These are phyloP conservation scores for Meleagris gallopavo DNA, from an alignment of 2,113 vertebrate genomes.

Conservation along the genomic window DNA sequence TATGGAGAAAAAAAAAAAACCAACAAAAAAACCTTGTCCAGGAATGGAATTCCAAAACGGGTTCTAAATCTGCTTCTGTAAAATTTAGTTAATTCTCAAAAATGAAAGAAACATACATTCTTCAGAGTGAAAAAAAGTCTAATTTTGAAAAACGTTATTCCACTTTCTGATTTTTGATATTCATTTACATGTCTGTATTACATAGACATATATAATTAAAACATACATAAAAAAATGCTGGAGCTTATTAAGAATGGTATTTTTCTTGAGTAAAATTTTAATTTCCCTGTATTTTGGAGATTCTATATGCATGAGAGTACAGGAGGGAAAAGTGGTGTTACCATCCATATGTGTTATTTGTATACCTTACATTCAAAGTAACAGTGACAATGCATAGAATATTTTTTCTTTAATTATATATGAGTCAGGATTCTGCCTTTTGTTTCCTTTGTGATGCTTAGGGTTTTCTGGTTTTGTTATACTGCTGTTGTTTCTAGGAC, in stretches of 20 bases:
- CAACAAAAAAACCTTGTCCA: neutral
- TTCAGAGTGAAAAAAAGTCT: neutral
- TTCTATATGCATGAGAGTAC: neutral
- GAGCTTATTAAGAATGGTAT: neutral
- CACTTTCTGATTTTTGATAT: neutral
- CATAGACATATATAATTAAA: neutral
- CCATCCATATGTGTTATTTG: neutral
- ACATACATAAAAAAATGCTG: neutral
- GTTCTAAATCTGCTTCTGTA: conserved; percentile 35
- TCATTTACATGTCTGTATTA: neutral
- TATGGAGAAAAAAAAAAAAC: neutral
- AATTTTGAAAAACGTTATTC: neutral
- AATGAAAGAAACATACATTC: neutral
- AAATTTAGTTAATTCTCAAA: conserved; percentile 17
- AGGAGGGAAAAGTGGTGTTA: neutral
- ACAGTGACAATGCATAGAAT: neutral
- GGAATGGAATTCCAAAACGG: neutral
- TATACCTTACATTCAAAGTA: neutral
- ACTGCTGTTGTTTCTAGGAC: neutral
- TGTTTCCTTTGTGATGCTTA: neutral
- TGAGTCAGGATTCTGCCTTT: neutral
- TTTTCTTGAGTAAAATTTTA: neutral
- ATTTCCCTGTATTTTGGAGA: neutral
- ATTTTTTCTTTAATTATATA: neutral
- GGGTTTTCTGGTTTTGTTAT: neutral